Base-by-base conservation (phyloP, 2,888 invertebrate genomes). In the Chaitophorus viminalis region DNA sequence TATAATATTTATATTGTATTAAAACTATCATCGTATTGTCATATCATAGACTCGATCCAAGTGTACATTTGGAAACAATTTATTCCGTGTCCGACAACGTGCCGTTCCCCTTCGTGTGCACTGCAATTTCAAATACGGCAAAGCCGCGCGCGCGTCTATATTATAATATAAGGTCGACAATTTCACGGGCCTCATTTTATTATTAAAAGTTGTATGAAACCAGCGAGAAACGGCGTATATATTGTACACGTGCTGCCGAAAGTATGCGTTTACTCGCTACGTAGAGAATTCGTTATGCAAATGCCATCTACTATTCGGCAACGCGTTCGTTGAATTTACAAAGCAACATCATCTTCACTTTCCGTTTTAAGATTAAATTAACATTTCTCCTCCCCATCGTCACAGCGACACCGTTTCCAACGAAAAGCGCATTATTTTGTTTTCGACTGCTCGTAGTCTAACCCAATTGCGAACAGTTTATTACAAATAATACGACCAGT, bases 361-460 rank as follows among this genome's bases (percentile, higher is more conserved):
- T 25, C 25, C 25, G 60, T 21, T 60, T 60, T 60, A 21, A 60
- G 60, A 60, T 60, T 60, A 60, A 60, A 60, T 60, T 60, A 60
- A 60, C 60, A 60, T 60, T 60, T 60, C 60, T 70, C 29, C 70
- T 70, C 70, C 14, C n/a, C n/a, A n/a, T 70, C 70, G 70, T n/a
- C n/a, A 65, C 65, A 9, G n/a, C n/a, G n/a, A 25, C 60, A 25
- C 8, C n/a, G 29, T 70, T 70, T 70, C 31, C 29, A 14, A 3
- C 70, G 29, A 31, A 31, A n/a, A n/a, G n/a, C 70, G 29, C 70
- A 9, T 70, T 70, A 70, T 70, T 70, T 31, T 31, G 70, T 70
- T 70, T 70, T 70, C 29, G 31, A 70, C n/a, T n/a, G n/a, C 70
- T 70, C 70, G 70, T 70, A 11, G 70, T 11, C 70, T 17, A 70